These are phyloP conservation scores for Vesta saturnalis DNA, from an alignment of 2,888 invertebrate species.

Conservation along the genomic window DNA sequence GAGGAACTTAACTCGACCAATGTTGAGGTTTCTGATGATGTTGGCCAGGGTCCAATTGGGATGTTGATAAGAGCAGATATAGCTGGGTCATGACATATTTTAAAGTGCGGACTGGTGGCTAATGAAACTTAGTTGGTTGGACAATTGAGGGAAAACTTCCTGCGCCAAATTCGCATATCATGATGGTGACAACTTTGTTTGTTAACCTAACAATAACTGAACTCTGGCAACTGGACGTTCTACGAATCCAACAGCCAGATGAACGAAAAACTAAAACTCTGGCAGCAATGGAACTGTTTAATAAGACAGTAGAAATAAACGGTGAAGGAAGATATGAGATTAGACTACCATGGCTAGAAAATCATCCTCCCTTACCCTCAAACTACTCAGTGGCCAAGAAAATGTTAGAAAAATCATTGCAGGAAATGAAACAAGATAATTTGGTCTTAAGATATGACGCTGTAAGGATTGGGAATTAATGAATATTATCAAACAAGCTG, in stretches of 20 bases:
- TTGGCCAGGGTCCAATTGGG: neutral
- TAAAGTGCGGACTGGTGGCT: neutral
- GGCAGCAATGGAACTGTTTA: neutral
- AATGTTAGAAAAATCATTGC: neutral
- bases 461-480: neutral
- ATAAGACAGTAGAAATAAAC: neutral
- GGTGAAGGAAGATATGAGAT: neutral
- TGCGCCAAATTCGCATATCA: neutral
- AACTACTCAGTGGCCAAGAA: neutral
- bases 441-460: neutral
- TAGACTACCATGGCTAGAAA: neutral
- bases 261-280: neutral
- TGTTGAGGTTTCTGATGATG: neutral
- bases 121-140: neutral
- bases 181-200: neutral
- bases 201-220: neutral
- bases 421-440: neutral
- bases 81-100: neutral
- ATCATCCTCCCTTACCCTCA: neutral
- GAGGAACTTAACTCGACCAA: neutral
- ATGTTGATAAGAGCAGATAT: neutral
- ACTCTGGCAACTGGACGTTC: neutral
- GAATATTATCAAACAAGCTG: neutral
- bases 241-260: neutral
- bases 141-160: neutral